Evolutionary conservation across 2,113 vertebrate species (phyloP), one percentile per base, ranked within the genome.

Genomic region (Leptobrachium leishanense): DNA sequence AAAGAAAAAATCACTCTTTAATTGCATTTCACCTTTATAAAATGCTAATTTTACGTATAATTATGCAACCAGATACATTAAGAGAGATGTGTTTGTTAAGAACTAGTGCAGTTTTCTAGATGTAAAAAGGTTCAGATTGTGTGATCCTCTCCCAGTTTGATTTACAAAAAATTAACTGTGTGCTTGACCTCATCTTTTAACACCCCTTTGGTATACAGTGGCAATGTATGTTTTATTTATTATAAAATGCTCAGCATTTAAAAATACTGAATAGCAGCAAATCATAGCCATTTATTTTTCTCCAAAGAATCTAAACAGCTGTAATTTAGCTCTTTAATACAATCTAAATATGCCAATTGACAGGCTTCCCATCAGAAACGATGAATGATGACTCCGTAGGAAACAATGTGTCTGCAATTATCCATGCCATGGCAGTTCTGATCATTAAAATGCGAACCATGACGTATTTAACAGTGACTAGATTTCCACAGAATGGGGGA

Each of bases 241-340:
- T 44, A 74, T 57, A 59, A 72, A 80, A 42, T 71, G 67, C 40
- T 68, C 66, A 73, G 62, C 70, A 39, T 78, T 73, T 80, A 41
- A 66, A 54, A 74, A 74, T 74, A 80, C 42, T 71, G 59, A 79
- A 72, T 79, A 67, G 62, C 40, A 44, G 64, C 50, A 80, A 73
- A 80, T 80, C 70, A 74, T 74, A 74, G 70, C 50, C 59, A 79
- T 67, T 72, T 79, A 73, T 73, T 73, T 73, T 50, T 65, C 70
- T 43, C 44, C 43, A 64, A 44, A 64, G 70, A 31, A 31, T 31
- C 62, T 65, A 42, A 79, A 79, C 43, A 73, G 69, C 69, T 79
- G 67, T 72, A 66, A 79, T 79, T 73, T 73, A 79, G 64, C 77
- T 63, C 66, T 79, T 73, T 79, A 67, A 80, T 74, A 67, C 57